Evolutionary conservation across 2,888 invertebrate genomes (phyloP), one percentile per base, ranked within the genome.

Genomic region (Glaucopsyche alexis): DNA sequence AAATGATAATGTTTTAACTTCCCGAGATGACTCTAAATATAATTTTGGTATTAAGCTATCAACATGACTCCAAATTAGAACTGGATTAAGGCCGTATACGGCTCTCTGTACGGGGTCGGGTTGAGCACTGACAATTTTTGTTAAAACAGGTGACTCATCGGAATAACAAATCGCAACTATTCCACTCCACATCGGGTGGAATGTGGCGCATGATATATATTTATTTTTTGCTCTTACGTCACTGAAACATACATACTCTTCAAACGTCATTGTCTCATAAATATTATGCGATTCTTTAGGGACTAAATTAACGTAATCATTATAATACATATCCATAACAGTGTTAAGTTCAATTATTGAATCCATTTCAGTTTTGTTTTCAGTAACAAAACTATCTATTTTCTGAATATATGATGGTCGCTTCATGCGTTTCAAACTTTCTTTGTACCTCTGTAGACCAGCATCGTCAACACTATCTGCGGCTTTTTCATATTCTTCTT

Each of bases 181-280:
- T 0, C 96, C 96, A 0, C 95, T 94, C 93, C 95, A 94, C 84
- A 94, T 93, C 0, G 95, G 96, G 87, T 96, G 96, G 95, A 96
- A 97, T 75, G 92, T 91, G 14, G 95, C 90, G 75, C 94, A 90
- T 7, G 95, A 94, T 55, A 97, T 94, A 83, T 94, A 95, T 79
- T 95, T 96, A 75, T 95, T 94, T 82, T 94, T 94, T 75, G 95
- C 95, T 80, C 94, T 91, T 2, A 95, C 94, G 80, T 96, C 94
- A 40, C 95, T 94, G 80, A 96, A 96, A 79, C 95, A 95, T 71
- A 95, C 92, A 76, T 94, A 94, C 76, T 95, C 94, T 73, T 93
- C 87, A 79, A 90, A 87, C 16, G 82, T 78, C 88, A 87, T 88
- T 1, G 88, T 83, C 75, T 88, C 83, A 77, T 88, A 88, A 74